phyloP scores from a whole-genome alignment of 2,797 vertebrate genomes.

The Channallabes apus region DNA sequence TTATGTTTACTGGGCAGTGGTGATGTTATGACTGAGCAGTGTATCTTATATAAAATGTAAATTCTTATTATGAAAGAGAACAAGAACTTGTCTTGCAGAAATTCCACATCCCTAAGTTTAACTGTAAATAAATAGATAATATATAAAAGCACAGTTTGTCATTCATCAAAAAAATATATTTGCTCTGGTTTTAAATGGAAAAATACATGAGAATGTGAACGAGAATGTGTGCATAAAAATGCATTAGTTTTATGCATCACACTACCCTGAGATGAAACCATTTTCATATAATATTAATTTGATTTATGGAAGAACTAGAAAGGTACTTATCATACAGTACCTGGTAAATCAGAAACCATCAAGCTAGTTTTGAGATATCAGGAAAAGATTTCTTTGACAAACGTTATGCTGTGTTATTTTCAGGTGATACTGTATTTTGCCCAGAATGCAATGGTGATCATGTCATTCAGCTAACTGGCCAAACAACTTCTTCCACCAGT shows the following conservation, averaged over 20 bases:
- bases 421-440: slow-evolving; percentile 70
- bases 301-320: not conserved
- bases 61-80: not conserved
- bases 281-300: not conserved
- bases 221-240: no score
- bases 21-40: no score
- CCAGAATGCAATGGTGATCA: slow-evolving; percentile 88
- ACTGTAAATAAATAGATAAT: not conserved
- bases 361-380: not conserved
- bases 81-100: not conserved
- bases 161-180: not conserved
- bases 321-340: not conserved
- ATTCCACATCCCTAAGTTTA: not conserved
- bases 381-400: not conserved
- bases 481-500: slow-evolving; percentile 63
- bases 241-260: not conserved
- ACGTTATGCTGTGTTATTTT: not conserved
- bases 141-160: not conserved
- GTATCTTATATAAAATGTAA: no score
- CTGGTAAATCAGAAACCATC: not conserved
- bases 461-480: slow-evolving; percentile 80
- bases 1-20: no score
- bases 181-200: not conserved
- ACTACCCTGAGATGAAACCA: not conserved
- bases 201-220: not conserved